phyloP scores from a whole-genome alignment of 2,797 vertebrate species.

The Coregonus ussuriensis region DNA sequence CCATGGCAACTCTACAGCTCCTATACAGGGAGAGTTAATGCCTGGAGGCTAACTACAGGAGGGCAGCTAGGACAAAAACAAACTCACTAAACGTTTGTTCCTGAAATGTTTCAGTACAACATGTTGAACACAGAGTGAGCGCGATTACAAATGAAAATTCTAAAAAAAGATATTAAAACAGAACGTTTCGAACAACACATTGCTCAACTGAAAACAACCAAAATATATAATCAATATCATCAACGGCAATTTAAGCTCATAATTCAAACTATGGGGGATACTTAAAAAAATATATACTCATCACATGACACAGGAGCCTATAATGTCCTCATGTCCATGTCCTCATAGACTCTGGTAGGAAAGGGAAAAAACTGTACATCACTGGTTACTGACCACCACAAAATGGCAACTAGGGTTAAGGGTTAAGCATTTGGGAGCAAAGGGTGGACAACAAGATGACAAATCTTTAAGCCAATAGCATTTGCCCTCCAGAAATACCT shows the following conservation, averaged over 20 bases:
- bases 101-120: constrained; percentile 83
- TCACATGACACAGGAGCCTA: constrained; percentile 73
- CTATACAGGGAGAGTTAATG: constrained; percentile 45
- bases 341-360: constrained; percentile 65
- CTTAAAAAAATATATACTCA: constrained; percentile 76
- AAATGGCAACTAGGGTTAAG: constrained; percentile 61
- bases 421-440: constrained; percentile 58
- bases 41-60: constrained; percentile 51
- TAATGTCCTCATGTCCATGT: constrained; percentile 63
- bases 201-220: constrained; percentile 66
- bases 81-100: constrained; percentile 28
- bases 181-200: constrained; percentile 57
- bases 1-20: constrained; percentile 73
- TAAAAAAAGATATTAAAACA: constrained; percentile 56
- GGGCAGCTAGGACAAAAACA: constrained; percentile 25
- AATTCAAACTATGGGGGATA: constrained; percentile 69
- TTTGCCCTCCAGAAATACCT: constrained; percentile 54
- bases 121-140: constrained; percentile 76
- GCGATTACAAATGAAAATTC: constrained; percentile 64
- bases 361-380: constrained; percentile 69
- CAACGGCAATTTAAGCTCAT: constrained; percentile 73
- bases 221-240: constrained; percentile 26
- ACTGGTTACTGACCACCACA: constrained; percentile 74
- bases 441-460: constrained; percentile 56
- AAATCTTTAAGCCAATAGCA: constrained; percentile 54